Base-by-base conservation (phyloP, 2,888 invertebrate species). In the Andrena bicolor region DNA sequence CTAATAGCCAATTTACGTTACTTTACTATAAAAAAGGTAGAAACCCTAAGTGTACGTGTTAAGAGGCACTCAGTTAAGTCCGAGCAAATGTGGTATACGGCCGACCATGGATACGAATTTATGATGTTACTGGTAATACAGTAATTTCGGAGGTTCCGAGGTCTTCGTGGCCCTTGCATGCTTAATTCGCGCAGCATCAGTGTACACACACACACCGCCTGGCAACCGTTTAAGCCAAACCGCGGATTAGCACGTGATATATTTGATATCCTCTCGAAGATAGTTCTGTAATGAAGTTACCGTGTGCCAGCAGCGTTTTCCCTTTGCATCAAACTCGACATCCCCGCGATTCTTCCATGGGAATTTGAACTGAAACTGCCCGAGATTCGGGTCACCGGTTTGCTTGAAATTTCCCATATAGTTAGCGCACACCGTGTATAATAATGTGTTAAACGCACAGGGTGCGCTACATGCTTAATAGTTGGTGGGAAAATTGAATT, bases 201-300 rank as follows among this genome's bases (percentile, higher is more conserved):
- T 16, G 4, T 41, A 41, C 16, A 41, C 51, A 20, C 20, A 7
- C 30, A 30, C 30, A 28, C 8, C 20, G 7, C 51, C 51, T 8
- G 6, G 51, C 1, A 51, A 51, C 51, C 51, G 51, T 20, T 51
- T 51, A 51, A 51, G 2, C 51, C 51, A 20, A 20, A 6, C 51
- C 8, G 8, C 0, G 20, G 20, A 51, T 51, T 20, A 20, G 51
- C 20, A 20, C 20, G 51, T 20, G 51, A 51, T 51, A n/a, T 51
- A 51, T 51, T 51, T 20, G 8, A 51, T 51, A 20, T 51, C 51
- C 51, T 20, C 51, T 51, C 20, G 2, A 51, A 20, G 51, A 51
- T 51, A 51, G 51, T 49, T n/a, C 49, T 20, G 51, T 51, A 51
- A 51, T 51, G n/a, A n/a, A 51, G 51, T 51, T 51, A 51, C 51